phyloP scores from a whole-genome alignment of 2,113 vertebrate genomes.

The Shinisaurus crocodilurus region DNA sequence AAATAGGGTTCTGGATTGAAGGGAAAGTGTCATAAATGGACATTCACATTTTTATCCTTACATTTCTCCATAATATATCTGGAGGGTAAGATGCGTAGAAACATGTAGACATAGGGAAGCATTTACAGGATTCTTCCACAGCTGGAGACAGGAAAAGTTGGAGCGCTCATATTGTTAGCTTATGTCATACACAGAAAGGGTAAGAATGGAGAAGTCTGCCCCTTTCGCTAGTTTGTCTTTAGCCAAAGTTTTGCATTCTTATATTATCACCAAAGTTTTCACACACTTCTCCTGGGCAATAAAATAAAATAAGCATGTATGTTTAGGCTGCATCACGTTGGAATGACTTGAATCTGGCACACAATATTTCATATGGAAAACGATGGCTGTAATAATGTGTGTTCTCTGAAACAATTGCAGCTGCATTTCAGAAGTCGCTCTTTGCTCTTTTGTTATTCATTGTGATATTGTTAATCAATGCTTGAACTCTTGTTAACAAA shows the following conservation, averaged over 20 bases:
- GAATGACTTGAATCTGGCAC: conserved; percentile 34
- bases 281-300: conserved; percentile 28
- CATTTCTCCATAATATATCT: neutral
- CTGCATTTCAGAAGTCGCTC: conserved; percentile 53
- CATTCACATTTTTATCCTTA: neutral
- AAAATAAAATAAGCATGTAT: conserved; percentile 20
- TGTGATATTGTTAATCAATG: conserved; percentile 59
- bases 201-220: conserved; percentile 8
- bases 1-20: neutral
- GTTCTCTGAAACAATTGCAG: conserved; percentile 54
- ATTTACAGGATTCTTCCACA: neutral
- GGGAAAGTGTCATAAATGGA: neutral
- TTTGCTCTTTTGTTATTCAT: conserved; percentile 43
- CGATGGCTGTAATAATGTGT: conserved; percentile 44
- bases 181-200: neutral
- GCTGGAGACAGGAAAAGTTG: conserved; percentile 1
- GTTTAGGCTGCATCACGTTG: conserved; percentile 44
- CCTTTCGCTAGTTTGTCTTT: neutral
- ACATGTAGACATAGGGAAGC: neutral
- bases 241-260: neutral
- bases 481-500: conserved; percentile 55
- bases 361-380: conserved; percentile 60
- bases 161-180: neutral
- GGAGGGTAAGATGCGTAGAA: no score
- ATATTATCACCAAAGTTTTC: neutral